Conservation (phyloP, 30 jellyfish, hydroid and myxozoan species). For the Aurelia aurita region DNA sequence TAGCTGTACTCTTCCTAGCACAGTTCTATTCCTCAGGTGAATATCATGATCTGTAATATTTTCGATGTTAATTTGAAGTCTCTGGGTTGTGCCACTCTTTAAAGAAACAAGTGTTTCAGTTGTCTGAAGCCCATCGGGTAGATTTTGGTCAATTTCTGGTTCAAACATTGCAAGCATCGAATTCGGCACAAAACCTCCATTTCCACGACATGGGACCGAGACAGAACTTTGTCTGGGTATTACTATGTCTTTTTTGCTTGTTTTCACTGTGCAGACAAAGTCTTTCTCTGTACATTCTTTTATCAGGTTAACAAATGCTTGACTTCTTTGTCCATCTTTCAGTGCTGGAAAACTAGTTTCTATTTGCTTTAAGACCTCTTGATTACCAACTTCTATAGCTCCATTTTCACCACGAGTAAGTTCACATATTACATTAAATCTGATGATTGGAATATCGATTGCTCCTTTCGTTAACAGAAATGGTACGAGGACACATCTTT, state of each 20-base stretch:
- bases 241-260: background rate
- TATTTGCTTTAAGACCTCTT: too few species aligned
- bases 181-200: conserved; percentile 1
- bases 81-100: background rate
- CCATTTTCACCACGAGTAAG: too few species aligned
- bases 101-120: background rate
- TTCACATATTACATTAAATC: too few species aligned
- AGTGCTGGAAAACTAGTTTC: background rate
- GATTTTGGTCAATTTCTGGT: background rate
- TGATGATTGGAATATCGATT: too few species aligned
- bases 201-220: background rate
- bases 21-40: conserved; percentile 4
- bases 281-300: background rate
- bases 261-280: conserved; percentile 4
- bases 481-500: too few species aligned
- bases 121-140: conserved; percentile 1
- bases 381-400: too few species aligned
- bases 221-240: background rate
- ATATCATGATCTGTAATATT: too few species aligned
- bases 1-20: conserved; percentile 10
- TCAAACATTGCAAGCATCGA: conserved; percentile 13
- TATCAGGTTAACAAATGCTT: background rate
- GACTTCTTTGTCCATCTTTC: background rate
- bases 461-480: too few species aligned
- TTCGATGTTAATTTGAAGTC: conserved; percentile 1